A percentile compares a stretch with the other conserved stretches of the same genome.
Conservation (phyloP, 2,113 vertebrate genomes). For the Sus scrofa region T2T-Sscrofa CM000821.6:32911501-32912000, state of each 20-base stretch:
- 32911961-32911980: neutral
- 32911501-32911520: neutral
- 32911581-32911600: neutral
- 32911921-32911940: too few species aligned
- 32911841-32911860: neutral
- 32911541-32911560: neutral
- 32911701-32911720: neutral
- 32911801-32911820: neutral
- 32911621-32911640: neutral
- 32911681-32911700: neutral
- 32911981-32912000: neutral
- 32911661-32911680: neutral
- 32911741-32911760: neutral
- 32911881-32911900: neutral
- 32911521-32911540: neutral
- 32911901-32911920: too few species aligned
- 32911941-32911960: neutral
- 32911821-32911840: neutral
- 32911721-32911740: neutral
- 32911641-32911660: neutral
- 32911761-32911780: neutral
- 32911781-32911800: too few species aligned
- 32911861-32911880: neutral
- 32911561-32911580: neutral
- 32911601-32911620: neutral